Evolutionary conservation across 1,140 invertebrate species (phyloP), one percentile per base, ranked within the genome.

Genomic region (Lepidostoma basale): DNA sequence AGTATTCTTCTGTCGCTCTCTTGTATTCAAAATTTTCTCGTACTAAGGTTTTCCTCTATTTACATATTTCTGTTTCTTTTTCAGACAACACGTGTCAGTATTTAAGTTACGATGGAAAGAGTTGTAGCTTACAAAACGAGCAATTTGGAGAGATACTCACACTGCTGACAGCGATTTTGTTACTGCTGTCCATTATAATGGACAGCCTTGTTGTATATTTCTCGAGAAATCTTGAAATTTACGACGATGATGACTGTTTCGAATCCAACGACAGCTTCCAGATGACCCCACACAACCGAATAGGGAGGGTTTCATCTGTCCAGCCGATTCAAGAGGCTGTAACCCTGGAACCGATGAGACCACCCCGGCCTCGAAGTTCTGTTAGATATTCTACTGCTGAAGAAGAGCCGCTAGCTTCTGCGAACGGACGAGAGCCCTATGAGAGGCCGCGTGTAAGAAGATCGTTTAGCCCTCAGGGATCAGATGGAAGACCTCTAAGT

Each of bases 1-100:
- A n/a, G n/a, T n/a, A n/a, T n/a, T n/a, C n/a, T n/a, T n/a, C n/a
- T n/a, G n/a, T n/a, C n/a, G n/a, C n/a, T n/a, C n/a, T n/a, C n/a
- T n/a, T n/a, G n/a, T n/a, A n/a, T n/a, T n/a, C n/a, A n/a, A n/a
- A n/a, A n/a, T n/a, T n/a, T n/a, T n/a, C n/a, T n/a, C n/a, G n/a
- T n/a, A n/a, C n/a, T n/a, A n/a, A n/a, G n/a, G n/a, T n/a, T n/a
- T n/a, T n/a, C n/a, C n/a, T 36, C 1, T 36, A n/a, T 36, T 12
- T 36, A 36, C 1, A 36, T 36, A 36, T 36, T 9, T 36, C 14
- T 36, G 14, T 12, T 4, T 44, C 49, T 56, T 30, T 39, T 49
- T 28, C 26, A 81, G 79, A 78, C 67, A 64, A 60, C 23, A 80
- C 78, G 3, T 82, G 80, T 39, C 73, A 79, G 10, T 81, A 79